Percentiles rank a stretch among this genome's conserved stretches.
Conservation (phyloP, 2,888 invertebrate genomes). For the Dendrolimus houi region DNA sequence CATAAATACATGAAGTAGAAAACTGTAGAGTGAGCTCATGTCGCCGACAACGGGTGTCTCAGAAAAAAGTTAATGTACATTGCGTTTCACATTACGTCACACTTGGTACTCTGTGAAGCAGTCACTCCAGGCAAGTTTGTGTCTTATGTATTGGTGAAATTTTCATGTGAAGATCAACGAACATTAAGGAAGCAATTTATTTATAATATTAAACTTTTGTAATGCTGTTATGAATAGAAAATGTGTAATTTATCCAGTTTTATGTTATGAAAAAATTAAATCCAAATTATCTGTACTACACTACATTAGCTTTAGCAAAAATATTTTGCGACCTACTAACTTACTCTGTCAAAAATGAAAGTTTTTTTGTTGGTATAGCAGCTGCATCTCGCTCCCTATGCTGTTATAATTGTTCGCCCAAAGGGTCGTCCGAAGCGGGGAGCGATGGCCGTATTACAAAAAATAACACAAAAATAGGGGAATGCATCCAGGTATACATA, state of each 20-base stretch:
- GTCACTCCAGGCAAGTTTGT: too few relatives aligned
- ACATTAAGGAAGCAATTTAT: too few relatives aligned
- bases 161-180: too few relatives aligned
- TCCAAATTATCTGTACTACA: too few relatives aligned
- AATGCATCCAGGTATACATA: conserved; percentile 57
- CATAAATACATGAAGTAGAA: conserved; percentile 50
- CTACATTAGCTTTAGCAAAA: neutral
- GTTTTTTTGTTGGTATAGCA: conserved; percentile 40
- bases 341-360: conserved; percentile 17
- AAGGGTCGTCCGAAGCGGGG: conserved; percentile 65
- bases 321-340: conserved; percentile 46
- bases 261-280: too few relatives aligned
- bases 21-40: conserved; percentile 30
- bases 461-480: conserved; percentile 44
- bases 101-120: too few relatives aligned
- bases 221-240: too few relatives aligned
- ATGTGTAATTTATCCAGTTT: too few relatives aligned
- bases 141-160: too few relatives aligned
- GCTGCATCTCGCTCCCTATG: conserved; percentile 66
- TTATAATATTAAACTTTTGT: too few relatives aligned
- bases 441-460: conserved; percentile 54
- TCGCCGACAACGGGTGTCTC: conserved; percentile 42
- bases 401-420: conserved; percentile 64
- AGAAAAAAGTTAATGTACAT: conserved; percentile 55
- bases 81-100: conserved; percentile 59